phyloP scores from a whole-genome alignment of 1,140 invertebrate species.

The Ostrea edulis region DNA sequence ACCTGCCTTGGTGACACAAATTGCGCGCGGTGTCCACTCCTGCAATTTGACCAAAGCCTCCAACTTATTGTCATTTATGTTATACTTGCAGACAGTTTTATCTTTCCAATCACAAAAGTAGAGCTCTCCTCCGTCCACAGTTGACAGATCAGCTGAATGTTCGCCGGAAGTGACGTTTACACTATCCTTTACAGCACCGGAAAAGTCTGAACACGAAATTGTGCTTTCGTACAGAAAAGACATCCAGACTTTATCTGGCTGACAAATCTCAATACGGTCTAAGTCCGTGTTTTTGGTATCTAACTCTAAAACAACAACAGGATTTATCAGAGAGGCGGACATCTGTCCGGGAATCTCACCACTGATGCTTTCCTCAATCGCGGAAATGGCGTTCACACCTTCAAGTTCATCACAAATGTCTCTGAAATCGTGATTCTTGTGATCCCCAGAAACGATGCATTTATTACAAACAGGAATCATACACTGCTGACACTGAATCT shows the following conservation, averaged over 20 bases:
- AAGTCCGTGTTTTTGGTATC: neutral
- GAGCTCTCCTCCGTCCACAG: neutral
- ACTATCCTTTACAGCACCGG: neutral
- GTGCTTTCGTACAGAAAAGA: conserved; percentile 8
- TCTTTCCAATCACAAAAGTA: conserved; percentile 20
- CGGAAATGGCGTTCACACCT: neutral
- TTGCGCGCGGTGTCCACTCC: neutral
- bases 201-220: neutral
- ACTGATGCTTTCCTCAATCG: neutral
- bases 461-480: neutral
- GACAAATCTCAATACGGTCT: conserved; percentile 3
- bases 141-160: neutral
- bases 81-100: neutral
- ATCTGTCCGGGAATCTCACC: neutral
- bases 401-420: neutral
- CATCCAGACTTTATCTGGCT: neutral
- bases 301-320: neutral
- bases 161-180: conserved; percentile 1
- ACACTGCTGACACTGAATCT: neutral
- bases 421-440: neutral
- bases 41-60: neutral
- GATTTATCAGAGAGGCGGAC: neutral
- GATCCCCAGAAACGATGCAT: neutral
- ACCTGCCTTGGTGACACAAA: neutral
- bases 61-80: neutral